Evolutionary conservation across 2,888 invertebrate genomes (phyloP), one percentile per base, ranked within the genome.

Genomic region (Leistus spinibarbis): DNA sequence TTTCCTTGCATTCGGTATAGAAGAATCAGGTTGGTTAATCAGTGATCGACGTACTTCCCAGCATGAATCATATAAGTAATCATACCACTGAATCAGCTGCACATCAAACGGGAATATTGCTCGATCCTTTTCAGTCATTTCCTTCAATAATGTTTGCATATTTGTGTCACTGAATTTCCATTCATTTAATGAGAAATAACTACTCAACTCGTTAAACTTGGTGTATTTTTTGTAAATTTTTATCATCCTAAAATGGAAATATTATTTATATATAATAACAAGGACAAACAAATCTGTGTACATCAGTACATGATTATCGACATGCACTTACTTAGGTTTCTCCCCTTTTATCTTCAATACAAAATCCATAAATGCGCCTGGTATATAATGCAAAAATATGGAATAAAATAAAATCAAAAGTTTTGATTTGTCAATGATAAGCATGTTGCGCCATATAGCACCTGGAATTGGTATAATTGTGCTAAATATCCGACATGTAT

Each of bases 201-300:
- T 87, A 53, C 95, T 82, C 0, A 91, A 89, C 1, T 89, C 87
- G 3, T 91, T 88, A 77, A 93, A 91, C 82, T 90, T 91, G 83
- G 94, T 92, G 68, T 95, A 89, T 82, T 93, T 93, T 69, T 87
- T 87, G 83, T 95, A 94, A 69, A 92, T 88, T 80, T 90, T 91
- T 78, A 92, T 86, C 88, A 94, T 89, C 94, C 95, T 86, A 16
- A 80, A 66, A 72, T n/a, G 19, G 3, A 67, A 74, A 24, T 10
- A 62, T 13, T n/a, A n/a, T 19, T 63, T n/a, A 24, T 64, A 13
- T n/a, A n/a, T n/a, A n/a, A n/a, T n/a, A n/a, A n/a, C n/a, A n/a
- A n/a, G n/a, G n/a, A n/a, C n/a, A n/a, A n/a, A n/a, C n/a, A n/a
- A n/a, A n/a, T n/a, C n/a, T n/a, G n/a, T n/a, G n/a, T n/a, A n/a